These are phyloP conservation scores for Cetoscarus ocellatus DNA, from an alignment of 2,797 vertebrate genomes.

Conservation along the genomic window DNA sequence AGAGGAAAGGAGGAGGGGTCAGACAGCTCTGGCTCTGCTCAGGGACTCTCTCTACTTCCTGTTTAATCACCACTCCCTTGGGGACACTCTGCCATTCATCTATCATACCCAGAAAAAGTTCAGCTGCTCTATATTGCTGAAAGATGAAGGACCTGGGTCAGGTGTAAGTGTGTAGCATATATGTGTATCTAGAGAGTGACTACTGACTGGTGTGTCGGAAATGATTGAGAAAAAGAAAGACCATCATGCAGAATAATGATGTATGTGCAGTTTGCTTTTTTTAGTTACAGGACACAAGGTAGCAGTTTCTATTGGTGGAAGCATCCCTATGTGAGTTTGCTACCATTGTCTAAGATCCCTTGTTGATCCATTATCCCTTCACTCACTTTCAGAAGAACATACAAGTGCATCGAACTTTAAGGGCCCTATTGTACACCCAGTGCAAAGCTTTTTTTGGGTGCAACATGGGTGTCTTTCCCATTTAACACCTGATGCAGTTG, in stretches of 20 bases:
- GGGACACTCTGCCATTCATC: slow-evolving; percentile 73
- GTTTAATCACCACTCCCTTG: slow-evolving; percentile 76
- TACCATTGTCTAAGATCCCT: too few species aligned
- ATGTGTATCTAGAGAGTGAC: slow-evolving; percentile 11
- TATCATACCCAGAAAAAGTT: slow-evolving; percentile 75
- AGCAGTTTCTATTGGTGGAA: background rate
- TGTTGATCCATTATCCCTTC: too few species aligned
- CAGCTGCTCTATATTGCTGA: slow-evolving; percentile 66
- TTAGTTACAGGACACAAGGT: too few species aligned
- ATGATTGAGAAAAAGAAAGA: background rate
- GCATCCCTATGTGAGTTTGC: too few species aligned
- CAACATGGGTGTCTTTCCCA: too few species aligned
- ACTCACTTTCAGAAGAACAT: too few species aligned
- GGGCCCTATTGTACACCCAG: too few species aligned
- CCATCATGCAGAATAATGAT: too few species aligned
- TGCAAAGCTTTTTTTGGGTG: too few species aligned
- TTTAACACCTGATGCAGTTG: too few species aligned
- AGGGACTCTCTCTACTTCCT: slow-evolving; percentile 71
- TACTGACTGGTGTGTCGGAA: background rate
- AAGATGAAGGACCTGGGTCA: slow-evolving; percentile 66
- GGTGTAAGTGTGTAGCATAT: slow-evolving; percentile 19
- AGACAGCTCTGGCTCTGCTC: slow-evolving; percentile 56
- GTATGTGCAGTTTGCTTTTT: too few species aligned
- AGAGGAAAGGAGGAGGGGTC: slow-evolving; percentile 50
- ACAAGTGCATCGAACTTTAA: too few species aligned